Evolutionary conservation across 2,797 vertebrate species (phyloP).

Genomic region (Sibirionetta formosa): DNA sequence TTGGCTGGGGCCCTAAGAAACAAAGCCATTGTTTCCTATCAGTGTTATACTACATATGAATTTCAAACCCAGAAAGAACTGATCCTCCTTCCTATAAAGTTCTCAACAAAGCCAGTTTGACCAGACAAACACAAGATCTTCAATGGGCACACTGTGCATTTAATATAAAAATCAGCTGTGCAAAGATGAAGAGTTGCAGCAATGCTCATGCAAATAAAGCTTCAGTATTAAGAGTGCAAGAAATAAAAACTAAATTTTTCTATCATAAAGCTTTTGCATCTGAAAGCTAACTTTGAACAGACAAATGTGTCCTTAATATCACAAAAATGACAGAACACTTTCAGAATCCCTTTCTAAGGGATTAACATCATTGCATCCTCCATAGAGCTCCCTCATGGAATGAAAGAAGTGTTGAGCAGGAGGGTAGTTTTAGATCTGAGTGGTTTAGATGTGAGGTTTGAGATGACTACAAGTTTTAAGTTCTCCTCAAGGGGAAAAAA

Average conservation of each 20-base stretch:
- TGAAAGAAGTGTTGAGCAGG: not conserved
- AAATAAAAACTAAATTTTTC: not conserved
- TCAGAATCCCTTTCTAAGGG: not conserved
- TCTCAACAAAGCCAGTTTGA: not conserved
- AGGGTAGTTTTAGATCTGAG: not conserved
- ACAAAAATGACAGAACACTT: not conserved
- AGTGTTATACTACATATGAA: not conserved
- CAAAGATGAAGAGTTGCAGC: not conserved
- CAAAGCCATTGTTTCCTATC: not conserved
- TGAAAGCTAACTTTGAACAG: not conserved
- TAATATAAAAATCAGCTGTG: not conserved
- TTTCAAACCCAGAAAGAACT: not conserved
- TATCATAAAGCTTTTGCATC: not conserved
- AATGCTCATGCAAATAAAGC: not conserved
- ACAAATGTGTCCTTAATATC: not conserved
- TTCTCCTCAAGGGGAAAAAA: not conserved
- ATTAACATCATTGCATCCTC: not conserved
- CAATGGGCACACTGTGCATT: not conserved
- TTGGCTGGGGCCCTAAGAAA: not conserved
- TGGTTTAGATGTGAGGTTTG: not conserved
- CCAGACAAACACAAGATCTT: not conserved
- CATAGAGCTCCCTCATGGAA: not conserved
- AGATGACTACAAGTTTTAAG: not conserved
- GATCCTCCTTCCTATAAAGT: not conserved
- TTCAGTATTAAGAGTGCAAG: not conserved